Evolutionary conservation across 2,888 invertebrate species (phyloP).

Genomic region (Amblyteles armatorius): DNA sequence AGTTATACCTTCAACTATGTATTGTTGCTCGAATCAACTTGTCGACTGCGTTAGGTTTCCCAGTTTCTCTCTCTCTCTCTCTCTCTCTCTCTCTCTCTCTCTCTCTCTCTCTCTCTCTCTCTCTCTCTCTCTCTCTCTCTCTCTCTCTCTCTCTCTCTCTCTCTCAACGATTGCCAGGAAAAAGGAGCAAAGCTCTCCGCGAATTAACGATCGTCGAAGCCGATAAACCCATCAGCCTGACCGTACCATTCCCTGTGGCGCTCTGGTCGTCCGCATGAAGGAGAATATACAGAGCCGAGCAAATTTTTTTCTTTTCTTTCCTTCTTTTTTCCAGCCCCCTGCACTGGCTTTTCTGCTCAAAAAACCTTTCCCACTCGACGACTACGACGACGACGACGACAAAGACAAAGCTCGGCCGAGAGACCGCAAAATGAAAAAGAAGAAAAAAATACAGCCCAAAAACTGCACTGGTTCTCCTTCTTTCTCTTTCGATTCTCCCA

Average conservation of each 20-base stretch:
- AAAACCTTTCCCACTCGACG: conserved; percentile 67
- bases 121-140: background rate
- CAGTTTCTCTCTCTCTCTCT: background rate
- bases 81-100: background rate
- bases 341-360: conserved; percentile 33
- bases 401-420: conserved; percentile 49
- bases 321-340: conserved; percentile 58
- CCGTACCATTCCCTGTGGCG: conserved; percentile 48
- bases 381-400: conserved; percentile 41
- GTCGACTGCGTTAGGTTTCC: conserved; percentile 3
- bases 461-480: conserved; percentile 54
- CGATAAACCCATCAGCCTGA: conserved; percentile 68
- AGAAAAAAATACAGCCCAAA: conserved; percentile 39
- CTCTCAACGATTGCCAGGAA: conserved; percentile 40
- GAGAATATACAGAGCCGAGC: conserved; percentile 41
- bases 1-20: background rate
- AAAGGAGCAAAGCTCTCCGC: conserved; percentile 67
- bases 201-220: conserved; percentile 72
- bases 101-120: conserved; percentile 12
- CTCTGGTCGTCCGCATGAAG: conserved; percentile 50
- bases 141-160: conserved; percentile 5
- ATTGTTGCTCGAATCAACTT: conserved; percentile 28
- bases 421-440: conserved; percentile 59
- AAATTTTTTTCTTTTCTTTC: conserved; percentile 26
- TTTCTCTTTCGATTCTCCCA: conserved; percentile 36